Percentiles rank a stretch among this genome's conserved stretches.
These are phyloP conservation scores for Triplophysa bombifrons DNA, from an alignment of 2,797 vertebrate species.

Conservation along the genomic window DNA sequence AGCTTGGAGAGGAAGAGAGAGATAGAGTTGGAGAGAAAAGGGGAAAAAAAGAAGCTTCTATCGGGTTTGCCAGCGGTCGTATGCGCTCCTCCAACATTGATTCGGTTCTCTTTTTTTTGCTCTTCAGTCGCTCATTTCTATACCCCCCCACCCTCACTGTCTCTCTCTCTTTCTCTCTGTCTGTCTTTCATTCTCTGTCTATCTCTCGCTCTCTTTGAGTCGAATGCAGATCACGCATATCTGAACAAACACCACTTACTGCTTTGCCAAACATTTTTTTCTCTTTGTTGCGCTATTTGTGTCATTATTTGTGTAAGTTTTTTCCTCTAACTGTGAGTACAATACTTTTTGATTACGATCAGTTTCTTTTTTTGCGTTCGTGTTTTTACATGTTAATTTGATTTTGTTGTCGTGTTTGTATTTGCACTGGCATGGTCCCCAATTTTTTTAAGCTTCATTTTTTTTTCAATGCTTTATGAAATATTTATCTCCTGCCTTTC, in stretches of 20 bases:
- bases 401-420: conserved; percentile 22
- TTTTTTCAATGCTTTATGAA: conserved; percentile 22
- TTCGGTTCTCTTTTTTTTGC: conserved; percentile 74
- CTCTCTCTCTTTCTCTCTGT: conserved; percentile 59
- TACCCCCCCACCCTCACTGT: conserved; percentile 44
- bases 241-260: conserved; percentile 79
- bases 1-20: conserved; percentile 69
- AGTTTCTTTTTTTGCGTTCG: conserved; percentile 47
- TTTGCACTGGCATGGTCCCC: conserved; percentile 42
- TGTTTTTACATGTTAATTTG: conserved; percentile 21
- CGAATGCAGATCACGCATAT: conserved; percentile 78
- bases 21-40: conserved; percentile 74
- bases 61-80: conserved; percentile 82
- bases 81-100: conserved; percentile 82
- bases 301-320: conserved; percentile 50
- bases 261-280: conserved; percentile 78
- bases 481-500: conserved; percentile 6
- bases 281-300: conserved; percentile 63
- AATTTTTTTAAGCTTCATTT: conserved; percentile 20
- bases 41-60: conserved; percentile 79
- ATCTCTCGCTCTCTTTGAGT: conserved; percentile 67
- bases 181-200: conserved; percentile 42
- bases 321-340: conserved; percentile 65
- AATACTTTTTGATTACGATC: conserved; percentile 64
- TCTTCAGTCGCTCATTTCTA: conserved; percentile 42